Evolutionary conservation across 1,140 invertebrate species (phyloP).

Genomic region (Helicorthomorpha holstii): DNA sequence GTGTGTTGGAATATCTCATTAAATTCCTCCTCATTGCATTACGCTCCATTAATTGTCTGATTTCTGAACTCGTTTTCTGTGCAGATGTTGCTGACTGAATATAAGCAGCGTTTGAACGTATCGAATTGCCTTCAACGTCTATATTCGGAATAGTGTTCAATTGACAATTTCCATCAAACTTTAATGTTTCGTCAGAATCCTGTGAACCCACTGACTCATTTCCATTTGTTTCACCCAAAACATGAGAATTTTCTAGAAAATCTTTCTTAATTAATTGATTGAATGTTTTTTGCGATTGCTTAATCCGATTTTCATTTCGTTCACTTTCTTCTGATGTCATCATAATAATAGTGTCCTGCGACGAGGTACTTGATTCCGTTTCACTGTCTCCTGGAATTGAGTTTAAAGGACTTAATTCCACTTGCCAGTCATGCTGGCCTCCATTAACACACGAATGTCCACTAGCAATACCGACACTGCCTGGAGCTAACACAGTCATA

Average conservation of each 20-base stretch:
- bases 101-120: neutral
- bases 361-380: slow-evolving; percentile 14
- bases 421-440: slow-evolving; percentile 9
- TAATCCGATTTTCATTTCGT: slow-evolving; percentile 16
- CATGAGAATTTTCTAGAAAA: neutral
- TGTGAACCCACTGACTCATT: neutral
- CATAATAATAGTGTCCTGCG: slow-evolving; percentile 20
- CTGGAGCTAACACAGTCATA: neutral
- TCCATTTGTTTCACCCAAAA: neutral
- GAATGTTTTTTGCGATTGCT: slow-evolving; percentile 4
- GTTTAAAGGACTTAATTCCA: slow-evolving; percentile 3
- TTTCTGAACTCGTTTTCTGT: neutral
- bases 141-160: neutral
- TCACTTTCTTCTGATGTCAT: slow-evolving; percentile 20
- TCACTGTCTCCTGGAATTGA: slow-evolving; percentile 4
- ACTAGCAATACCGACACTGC: no score
- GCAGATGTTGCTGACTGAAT: neutral
- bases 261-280: slow-evolving; percentile 1
- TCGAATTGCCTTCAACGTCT: neutral
- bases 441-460: slow-evolving; percentile 25
- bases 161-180: neutral
- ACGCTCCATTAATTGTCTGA: slow-evolving; percentile 38
- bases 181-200: neutral
- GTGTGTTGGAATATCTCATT: slow-evolving; percentile 47
- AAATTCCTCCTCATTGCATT: slow-evolving; percentile 49